Evolutionary conservation across 1,140 invertebrate genomes (phyloP), one percentile per base, ranked within the genome.

Genomic region (Branchinecta lynchi): DNA sequence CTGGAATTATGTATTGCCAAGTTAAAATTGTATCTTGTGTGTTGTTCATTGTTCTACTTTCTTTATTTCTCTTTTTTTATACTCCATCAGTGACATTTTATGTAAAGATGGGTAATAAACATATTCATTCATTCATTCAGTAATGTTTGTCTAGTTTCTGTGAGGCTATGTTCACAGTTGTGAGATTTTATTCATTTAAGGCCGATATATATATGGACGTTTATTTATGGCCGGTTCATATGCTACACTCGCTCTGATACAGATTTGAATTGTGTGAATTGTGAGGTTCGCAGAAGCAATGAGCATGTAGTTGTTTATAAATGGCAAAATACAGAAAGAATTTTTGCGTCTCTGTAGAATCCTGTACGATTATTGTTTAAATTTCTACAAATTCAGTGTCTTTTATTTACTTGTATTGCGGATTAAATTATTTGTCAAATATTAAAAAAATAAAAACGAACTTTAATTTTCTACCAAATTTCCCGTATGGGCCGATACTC

Each of bases 381-480:
- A 60, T 15, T 15, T 60, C 17, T 60, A 60, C 17, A 12, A 60
- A 20, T 15, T 60, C 51, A 60, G 17, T 60, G 51, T 60, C 12
- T 60, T 60, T 60, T 60, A 60, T 60, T 60, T 60, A 60, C 51
- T 32, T 60, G 51, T 60, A 60, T 60, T 60, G 51, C 51, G 51
- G 51, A 60, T 15, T 60, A 60, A 60, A 60, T 2, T 60, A 60
- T 15, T 60, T 60, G 51, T 60, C 32, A 5, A 32, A 32, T 32
- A 32, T 32, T 32, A 32, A n/a, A n/a, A n/a, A n/a, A n/a, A n/a
- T n/a, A n/a, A n/a, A n/a, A n/a, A n/a, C n/a, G n/a, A n/a, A n/a
- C n/a, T n/a, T n/a, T n/a, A n/a, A n/a, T n/a, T n/a, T n/a, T n/a
- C n/a, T n/a, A n/a, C n/a, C n/a, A n/a, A n/a, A n/a, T n/a, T n/a